Conservation (phyloP, 1,140 invertebrate genomes). For the Drosophila ananassae region DNA sequence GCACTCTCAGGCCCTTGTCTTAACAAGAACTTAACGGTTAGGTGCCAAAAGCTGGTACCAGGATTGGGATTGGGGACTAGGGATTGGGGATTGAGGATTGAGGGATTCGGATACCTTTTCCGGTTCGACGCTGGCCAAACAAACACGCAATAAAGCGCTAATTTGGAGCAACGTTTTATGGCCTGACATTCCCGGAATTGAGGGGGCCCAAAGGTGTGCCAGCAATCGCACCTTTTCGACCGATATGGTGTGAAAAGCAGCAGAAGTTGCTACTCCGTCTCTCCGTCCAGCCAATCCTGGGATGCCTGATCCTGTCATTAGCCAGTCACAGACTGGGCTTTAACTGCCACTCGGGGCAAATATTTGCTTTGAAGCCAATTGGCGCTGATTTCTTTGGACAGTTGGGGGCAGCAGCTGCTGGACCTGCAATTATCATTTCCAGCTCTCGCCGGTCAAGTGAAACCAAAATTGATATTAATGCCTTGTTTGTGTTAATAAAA, state of each 20-base stretch:
- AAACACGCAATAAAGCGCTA: constrained; percentile 80
- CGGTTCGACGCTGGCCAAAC: constrained; percentile 58
- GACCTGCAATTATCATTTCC: constrained; percentile 58
- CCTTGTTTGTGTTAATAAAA: constrained; percentile 80
- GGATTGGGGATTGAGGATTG: neutral
- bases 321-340: constrained; percentile 44
- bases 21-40: constrained; percentile 70
- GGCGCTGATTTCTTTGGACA: constrained; percentile 77
- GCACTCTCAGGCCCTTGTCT: constrained; percentile 24
- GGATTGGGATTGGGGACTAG: constrained; percentile 1
- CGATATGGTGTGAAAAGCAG: constrained; percentile 68
- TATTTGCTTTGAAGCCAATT: constrained; percentile 82
- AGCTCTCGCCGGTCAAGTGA: constrained; percentile 44
- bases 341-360: constrained; percentile 73
- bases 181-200: constrained; percentile 69
- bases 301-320: constrained; percentile 70
- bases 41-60: neutral
- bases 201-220: constrained; percentile 63
- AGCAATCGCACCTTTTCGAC: constrained; percentile 63
- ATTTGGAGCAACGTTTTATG: constrained; percentile 76
- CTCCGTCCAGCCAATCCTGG: constrained; percentile 2
- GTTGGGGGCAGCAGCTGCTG: constrained; percentile 59
- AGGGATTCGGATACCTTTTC: constrained; percentile 21
- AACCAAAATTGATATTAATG: constrained; percentile 74
- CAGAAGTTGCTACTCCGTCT: constrained; percentile 21